Percentiles rank a stretch among this genome's conserved stretches.
Evolutionary conservation across 2,888 invertebrate species (phyloP).

Genomic region (Dynastes maya): DNA sequence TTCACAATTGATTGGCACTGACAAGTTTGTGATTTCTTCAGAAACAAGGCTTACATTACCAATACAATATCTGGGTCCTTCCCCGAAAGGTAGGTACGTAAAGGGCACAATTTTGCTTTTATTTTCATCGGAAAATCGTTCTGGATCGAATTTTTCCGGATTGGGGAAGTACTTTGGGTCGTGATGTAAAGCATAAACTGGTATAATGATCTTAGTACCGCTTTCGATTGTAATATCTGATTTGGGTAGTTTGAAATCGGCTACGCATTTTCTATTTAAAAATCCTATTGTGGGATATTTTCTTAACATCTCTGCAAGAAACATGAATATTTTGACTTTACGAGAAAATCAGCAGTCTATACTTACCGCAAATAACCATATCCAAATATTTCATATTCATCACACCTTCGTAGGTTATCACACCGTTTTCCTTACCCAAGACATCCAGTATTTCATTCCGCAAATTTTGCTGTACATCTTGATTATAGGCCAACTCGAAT

Average conservation of each 20-base stretch:
- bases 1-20: too few species aligned
- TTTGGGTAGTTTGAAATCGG: constrained; percentile 61
- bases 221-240: constrained; percentile 62
- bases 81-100: constrained; percentile 56
- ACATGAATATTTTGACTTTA: neutral
- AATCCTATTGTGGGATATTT: constrained; percentile 67
- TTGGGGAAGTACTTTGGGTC: constrained; percentile 66
- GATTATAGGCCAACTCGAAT: constrained; percentile 70
- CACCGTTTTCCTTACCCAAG: constrained; percentile 51
- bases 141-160: constrained; percentile 67
- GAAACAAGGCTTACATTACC: constrained; percentile 46
- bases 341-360: neutral
- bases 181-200: constrained; percentile 64
- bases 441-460: constrained; percentile 68
- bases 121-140: constrained; percentile 64
- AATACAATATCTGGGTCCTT: constrained; percentile 55
- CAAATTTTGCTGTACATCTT: constrained; percentile 70
- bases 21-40: too few species aligned
- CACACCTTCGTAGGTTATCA: constrained; percentile 70
- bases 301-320: constrained; percentile 67
- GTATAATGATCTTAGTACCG: constrained; percentile 65
- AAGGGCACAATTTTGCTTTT: constrained; percentile 52
- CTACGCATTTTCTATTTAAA: constrained; percentile 60
- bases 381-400: constrained; percentile 71
- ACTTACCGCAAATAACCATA: constrained; percentile 65